These are phyloP conservation scores for Dolomedes plantarius DNA, from an alignment of 2,888 invertebrate genomes.

Conservation along the genomic window DNA sequence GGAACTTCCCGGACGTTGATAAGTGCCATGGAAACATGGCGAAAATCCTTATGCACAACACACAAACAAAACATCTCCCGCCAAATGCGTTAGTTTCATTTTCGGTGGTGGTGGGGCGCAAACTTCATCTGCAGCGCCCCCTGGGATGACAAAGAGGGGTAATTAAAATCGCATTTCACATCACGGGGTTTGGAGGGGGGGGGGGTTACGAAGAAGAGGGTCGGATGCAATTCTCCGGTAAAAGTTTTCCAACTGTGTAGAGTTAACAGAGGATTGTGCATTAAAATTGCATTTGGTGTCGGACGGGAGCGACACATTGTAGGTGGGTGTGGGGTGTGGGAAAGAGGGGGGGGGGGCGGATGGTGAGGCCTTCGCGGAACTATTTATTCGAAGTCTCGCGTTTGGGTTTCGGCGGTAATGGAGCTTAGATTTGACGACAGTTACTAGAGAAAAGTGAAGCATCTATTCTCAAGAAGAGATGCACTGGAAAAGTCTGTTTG, in stretches of 20 bases:
- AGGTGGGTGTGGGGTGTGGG: too few relatives aligned
- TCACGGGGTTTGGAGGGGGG: neutral
- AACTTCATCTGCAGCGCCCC: neutral
- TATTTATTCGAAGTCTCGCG: too few relatives aligned
- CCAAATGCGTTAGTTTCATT: neutral
- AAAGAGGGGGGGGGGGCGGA: too few relatives aligned
- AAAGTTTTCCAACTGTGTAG: neutral
- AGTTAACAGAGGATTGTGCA: neutral
- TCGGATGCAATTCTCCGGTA: neutral
- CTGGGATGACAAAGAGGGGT: slow-evolving; percentile 14
- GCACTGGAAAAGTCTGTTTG: too few relatives aligned
- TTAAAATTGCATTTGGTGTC: neutral
- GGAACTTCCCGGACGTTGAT: slow-evolving; percentile 37
- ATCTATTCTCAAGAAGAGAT: too few relatives aligned
- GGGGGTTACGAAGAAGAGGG: neutral
- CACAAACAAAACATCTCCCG: neutral
- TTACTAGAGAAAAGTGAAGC: too few relatives aligned
- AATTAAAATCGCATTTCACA: slow-evolving; percentile 54
- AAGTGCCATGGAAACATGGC: neutral
- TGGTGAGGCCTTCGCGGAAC: too few relatives aligned
- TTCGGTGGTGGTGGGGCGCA: neutral
- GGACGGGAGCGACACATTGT: neutral
- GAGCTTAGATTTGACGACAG: too few relatives aligned
- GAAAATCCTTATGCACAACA: neutral
- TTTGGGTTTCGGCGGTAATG: too few relatives aligned